Conservation (phyloP, 2,797 vertebrate species). For the Linurgus olivaceus region DNA sequence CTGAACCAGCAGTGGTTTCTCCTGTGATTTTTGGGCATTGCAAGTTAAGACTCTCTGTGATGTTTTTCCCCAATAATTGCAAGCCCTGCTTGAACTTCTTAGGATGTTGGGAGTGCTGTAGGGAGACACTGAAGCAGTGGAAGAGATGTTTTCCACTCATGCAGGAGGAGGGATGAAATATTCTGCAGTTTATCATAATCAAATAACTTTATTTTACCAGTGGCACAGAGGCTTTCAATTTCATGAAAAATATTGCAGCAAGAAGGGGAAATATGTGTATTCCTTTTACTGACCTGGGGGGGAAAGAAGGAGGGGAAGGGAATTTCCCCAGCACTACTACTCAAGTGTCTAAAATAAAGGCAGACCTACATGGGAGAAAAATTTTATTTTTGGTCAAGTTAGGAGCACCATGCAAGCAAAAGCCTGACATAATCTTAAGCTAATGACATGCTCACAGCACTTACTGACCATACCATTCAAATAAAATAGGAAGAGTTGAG, state of each 20-base stretch:
- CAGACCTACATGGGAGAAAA: neutral
- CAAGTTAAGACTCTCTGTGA: neutral
- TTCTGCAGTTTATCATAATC: neutral
- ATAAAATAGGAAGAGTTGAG: neutral
- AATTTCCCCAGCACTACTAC: neutral
- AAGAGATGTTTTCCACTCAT: neutral
- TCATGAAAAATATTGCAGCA: neutral
- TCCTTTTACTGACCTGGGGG: neutral
- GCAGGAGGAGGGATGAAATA: neutral
- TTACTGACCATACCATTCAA: neutral
- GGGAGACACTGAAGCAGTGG: neutral
- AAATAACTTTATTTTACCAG: neutral
- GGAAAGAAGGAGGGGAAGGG: neutral
- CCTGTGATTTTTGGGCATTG: neutral
- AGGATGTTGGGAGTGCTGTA: neutral
- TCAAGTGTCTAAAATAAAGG: neutral
- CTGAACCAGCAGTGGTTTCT: accelerated
- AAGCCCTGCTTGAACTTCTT: neutral
- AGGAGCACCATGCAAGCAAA: neutral
- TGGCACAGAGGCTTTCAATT: neutral
- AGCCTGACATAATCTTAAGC: neutral
- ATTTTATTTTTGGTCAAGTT: neutral
- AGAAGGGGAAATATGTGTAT: neutral
- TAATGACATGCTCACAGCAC: neutral
- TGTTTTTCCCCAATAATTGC: neutral